phyloP scores from a whole-genome alignment of 2,113 vertebrate genomes.

The Oryzias javanicus region DNA sequence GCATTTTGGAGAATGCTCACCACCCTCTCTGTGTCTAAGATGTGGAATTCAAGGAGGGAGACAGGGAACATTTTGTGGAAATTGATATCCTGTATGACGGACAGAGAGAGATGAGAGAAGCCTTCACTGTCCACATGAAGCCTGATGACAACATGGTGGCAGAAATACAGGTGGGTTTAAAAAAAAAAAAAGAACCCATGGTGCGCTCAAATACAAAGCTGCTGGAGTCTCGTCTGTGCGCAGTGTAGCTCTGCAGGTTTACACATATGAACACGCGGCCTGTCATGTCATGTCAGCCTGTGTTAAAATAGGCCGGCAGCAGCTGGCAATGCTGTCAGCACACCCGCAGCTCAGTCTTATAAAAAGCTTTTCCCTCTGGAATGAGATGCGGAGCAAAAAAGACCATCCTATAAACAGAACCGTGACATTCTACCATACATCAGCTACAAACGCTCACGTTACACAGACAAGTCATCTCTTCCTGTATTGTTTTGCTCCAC shows the following conservation, averaged over 20 bases:
- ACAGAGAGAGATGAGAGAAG: slow-evolving; percentile 84
- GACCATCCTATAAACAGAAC: slow-evolving; percentile 71
- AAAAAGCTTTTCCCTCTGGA: slow-evolving; percentile 70
- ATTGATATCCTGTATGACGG: slow-evolving; percentile 84
- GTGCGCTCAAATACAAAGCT: slow-evolving; percentile 11
- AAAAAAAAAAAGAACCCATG: background rate
- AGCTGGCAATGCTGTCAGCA: slow-evolving; percentile 79
- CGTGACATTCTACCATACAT: slow-evolving; percentile 52
- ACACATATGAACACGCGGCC: slow-evolving; percentile 49
- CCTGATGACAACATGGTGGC: slow-evolving; percentile 86
- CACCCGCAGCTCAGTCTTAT: slow-evolving; percentile 62
- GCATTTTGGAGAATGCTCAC: slow-evolving; percentile 3
- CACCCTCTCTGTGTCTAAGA: slow-evolving; percentile 59
- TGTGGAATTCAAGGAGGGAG: slow-evolving; percentile 82
- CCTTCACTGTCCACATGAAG: slow-evolving; percentile 84
- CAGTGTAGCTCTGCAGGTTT: slow-evolving; percentile 27
- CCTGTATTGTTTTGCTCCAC: slow-evolving; percentile 17
- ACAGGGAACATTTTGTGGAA: slow-evolving; percentile 82
- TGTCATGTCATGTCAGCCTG: slow-evolving; percentile 51
- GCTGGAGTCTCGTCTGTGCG: slow-evolving; percentile 1
- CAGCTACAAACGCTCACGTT: slow-evolving; percentile 28
- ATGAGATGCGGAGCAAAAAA: slow-evolving; percentile 65
- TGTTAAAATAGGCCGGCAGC: slow-evolving; percentile 77
- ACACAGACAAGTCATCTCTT: slow-evolving; percentile 33
- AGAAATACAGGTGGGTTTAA: slow-evolving; percentile 80